Evolutionary conservation across 2,797 vertebrate species (phyloP), one percentile per base, ranked within the genome.

Genomic region (Mergus octosetaceus): DNA sequence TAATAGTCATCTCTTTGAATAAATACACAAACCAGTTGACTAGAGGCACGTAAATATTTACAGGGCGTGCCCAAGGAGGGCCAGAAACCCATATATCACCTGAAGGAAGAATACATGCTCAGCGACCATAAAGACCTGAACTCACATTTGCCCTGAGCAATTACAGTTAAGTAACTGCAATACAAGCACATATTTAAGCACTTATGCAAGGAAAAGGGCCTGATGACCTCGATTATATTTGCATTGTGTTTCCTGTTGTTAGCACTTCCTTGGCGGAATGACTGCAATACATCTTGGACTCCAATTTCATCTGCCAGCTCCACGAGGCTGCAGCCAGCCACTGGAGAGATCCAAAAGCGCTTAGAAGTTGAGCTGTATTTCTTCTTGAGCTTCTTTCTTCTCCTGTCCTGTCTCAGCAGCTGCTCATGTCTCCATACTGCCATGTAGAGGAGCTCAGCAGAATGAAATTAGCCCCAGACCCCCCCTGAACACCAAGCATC

Each of bases 201-300:
- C 72, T 95, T 91, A 93, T n/a, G 93, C 89, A 92, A 91, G 89
- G 87, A 94, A 90, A 95, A 81, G 51, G 69, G 66, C 70, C 85
- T 92, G 93, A 96, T 94, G 90, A 89, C 89, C 94, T 94, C 66
- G 73, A 92, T 95, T 95, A 89, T 88, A 94, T 93, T 93, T 95
- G 85, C 92, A 96, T 94, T 95, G 93, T 94, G 89, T 96, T 96
- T 94, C 92, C 95, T 95, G 95, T 89, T 96, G 90, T 85, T 94
- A 91, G 83, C 95, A 92, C 73, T 91, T 95, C 77, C 89, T 94
- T 61, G 89, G 68, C 10, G 9, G 87, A 93, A 95, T 97, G 91
- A 65, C 89, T 85, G 89, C 90, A 89, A 95, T 95, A 92, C 53
- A 84, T 96, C 93, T 93, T 27, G 70, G 87, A 53, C 73, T 95